Conservation (phyloP, 2,797 vertebrate species). For the Eulemur coronatus region DNA sequence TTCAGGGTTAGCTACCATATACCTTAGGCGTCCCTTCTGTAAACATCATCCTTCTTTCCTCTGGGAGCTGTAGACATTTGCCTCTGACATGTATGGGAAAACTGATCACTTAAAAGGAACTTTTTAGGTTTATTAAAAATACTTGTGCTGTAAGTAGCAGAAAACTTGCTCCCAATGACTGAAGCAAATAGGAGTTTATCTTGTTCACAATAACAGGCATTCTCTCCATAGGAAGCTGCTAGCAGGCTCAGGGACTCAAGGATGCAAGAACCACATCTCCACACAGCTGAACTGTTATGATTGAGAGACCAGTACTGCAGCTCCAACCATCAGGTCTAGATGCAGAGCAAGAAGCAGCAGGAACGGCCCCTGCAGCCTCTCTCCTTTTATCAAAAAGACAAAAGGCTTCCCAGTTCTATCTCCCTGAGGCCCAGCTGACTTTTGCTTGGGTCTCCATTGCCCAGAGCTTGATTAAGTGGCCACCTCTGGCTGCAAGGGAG, state of each 20-base stretch:
- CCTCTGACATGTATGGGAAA: background rate
- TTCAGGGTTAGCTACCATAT: background rate
- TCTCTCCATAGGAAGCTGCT: background rate
- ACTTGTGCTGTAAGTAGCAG: constrained; percentile 13
- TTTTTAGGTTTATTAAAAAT: constrained; percentile 3
- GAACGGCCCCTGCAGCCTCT: background rate
- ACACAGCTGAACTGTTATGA: background rate
- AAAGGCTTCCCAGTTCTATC: background rate
- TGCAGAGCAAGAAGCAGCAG: background rate
- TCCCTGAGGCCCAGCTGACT: background rate
- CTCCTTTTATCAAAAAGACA: background rate
- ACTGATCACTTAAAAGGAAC: constrained; percentile 3
- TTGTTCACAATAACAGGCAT: background rate
- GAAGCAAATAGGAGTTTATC: background rate
- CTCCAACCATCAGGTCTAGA: background rate
- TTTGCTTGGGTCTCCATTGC: background rate
- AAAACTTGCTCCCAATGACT: background rate
- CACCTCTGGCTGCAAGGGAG: constrained; percentile 13
- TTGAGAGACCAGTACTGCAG: background rate
- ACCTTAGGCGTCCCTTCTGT: background rate
- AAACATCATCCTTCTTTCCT: background rate
- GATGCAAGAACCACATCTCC: background rate
- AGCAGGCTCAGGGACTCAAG: background rate
- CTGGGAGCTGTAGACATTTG: background rate
- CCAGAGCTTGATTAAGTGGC: background rate